Conservation (phyloP, 2,888 invertebrate species). For the Perizoma flavofasciatum region DNA sequence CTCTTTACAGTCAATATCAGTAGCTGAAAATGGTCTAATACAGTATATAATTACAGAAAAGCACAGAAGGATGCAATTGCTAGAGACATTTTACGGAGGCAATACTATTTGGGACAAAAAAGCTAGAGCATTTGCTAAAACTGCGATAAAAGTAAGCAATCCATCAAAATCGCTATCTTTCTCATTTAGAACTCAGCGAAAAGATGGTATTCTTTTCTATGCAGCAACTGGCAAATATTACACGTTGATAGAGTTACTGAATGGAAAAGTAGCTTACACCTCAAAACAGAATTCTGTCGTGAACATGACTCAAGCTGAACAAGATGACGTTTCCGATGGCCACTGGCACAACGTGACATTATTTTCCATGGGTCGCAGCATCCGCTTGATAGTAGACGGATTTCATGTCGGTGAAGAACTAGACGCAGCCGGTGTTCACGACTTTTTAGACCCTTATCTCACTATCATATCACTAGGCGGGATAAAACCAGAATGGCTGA, state of each 20-base stretch:
- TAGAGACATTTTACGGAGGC: slow-evolving; percentile 91
- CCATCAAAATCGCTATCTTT: slow-evolving; percentile 90
- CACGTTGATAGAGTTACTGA: slow-evolving; percentile 90
- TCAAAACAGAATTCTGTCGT: slow-evolving; percentile 91
- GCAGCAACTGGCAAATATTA: slow-evolving; percentile 94
- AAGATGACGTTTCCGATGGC: slow-evolving; percentile 89
- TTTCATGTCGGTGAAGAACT: slow-evolving; percentile 91
- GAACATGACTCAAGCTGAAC: slow-evolving; percentile 90
- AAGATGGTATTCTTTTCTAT: slow-evolving; percentile 92
- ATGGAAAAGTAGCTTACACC: slow-evolving; percentile 90
- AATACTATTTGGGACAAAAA: slow-evolving; percentile 87
- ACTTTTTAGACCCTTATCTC: slow-evolving; percentile 95
- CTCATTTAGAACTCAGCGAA: slow-evolving; percentile 90
- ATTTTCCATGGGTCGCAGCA: slow-evolving; percentile 86
- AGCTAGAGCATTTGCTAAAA: slow-evolving; percentile 57
- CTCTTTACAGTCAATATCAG: slow-evolving; percentile 91
- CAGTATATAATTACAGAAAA: slow-evolving; percentile 92
- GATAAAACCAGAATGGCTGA: slow-evolving; percentile 85
- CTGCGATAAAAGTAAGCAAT: slow-evolving; percentile 60
- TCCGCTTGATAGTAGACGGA: slow-evolving; percentile 89
- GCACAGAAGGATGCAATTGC: slow-evolving; percentile 92
- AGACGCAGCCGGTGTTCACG: slow-evolving; percentile 93
- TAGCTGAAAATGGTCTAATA: slow-evolving; percentile 90
- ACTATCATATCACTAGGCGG: slow-evolving; percentile 92
- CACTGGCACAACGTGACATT: slow-evolving; percentile 95